Evolutionary conservation across 2,113 vertebrate genomes (phyloP).

Genomic region (Ceyx cyanopectus): DNA sequence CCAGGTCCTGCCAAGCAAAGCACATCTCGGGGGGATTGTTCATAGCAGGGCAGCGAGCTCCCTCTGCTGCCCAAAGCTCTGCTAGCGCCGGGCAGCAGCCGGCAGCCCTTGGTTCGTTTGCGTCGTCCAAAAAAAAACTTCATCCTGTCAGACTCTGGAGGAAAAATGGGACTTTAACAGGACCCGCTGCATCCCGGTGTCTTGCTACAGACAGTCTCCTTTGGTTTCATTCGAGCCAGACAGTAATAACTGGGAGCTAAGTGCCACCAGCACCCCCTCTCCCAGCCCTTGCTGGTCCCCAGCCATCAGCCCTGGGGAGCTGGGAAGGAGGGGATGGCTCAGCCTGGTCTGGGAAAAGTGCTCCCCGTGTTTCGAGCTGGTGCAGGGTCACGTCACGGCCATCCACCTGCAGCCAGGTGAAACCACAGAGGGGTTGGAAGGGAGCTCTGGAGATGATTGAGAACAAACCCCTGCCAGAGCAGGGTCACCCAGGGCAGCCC

Average conservation of each 20-base stretch:
- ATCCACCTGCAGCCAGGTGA: not conserved
- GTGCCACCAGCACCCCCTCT: not conserved
- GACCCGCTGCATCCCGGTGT: fast-evolving
- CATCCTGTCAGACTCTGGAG: fast-evolving
- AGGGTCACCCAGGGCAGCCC: too few relatives aligned
- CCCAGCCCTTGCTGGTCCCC: not conserved
- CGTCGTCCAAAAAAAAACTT: too few relatives aligned
- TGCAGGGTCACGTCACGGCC: fast-evolving
- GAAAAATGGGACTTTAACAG: fast-evolving
- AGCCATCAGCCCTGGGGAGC: fast-evolving
- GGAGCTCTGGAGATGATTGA: too few relatives aligned
- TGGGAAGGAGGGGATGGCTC: not conserved
- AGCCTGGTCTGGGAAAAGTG: fast-evolving
- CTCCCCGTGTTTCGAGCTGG: fast-evolving
- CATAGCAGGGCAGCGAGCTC: constrained; percentile 22
- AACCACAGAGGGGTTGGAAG: too few relatives aligned
- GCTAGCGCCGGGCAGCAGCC: not conserved
- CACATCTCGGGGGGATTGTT: not conserved
- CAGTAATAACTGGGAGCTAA: fast-evolving
- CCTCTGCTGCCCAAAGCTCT: constrained; percentile 45
- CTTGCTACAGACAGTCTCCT: not conserved
- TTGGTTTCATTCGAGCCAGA: not conserved
- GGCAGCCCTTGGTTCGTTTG: not conserved
- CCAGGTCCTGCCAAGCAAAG: not conserved
- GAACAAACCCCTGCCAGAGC: too few relatives aligned